Base-by-base conservation (phyloP, 2,113 vertebrate genomes). In the Vidua macroura region DNA sequence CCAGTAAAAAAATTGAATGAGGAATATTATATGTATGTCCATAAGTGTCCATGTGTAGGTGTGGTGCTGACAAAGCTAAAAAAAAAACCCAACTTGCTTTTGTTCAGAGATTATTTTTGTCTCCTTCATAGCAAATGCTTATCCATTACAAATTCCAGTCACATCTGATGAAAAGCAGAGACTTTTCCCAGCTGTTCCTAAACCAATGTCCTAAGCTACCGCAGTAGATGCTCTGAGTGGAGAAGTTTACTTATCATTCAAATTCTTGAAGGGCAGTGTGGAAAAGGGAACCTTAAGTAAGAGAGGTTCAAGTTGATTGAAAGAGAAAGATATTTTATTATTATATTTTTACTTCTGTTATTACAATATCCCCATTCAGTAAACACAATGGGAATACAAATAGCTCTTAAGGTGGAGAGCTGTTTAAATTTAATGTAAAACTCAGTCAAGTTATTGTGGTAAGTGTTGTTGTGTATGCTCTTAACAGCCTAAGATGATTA, bases 191-290 rank as follows among this genome's bases (percentile, higher is more conserved):
- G 15, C 14, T 79, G 27, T 6, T 5, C 3, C 27, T 72, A 49
- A n/a, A 72, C 17, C 27, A n/a, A 20, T 31, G 13, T 48, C 53
- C 22, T 64, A 79, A 79, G 6, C 20, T 46, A 60, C 10, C 0
- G 0, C n/a, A 59, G 12, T 10, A 81, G 31, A 30, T 58, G 15
- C 8, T 59, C 7, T 44, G 52, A 24, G 49, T 23, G 28, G 25
- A 85, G 70, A 73, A 85, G 76, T 46, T 37, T 69, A 12, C 1
- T 2, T 23, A 49, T 31, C 6, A 62, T 25, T 19, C 22, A 83
- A 31, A 69, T 70, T 72, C 43, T 58, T 59, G 8, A 80, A 63
- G 48, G 30, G 5, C 0, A 0, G 7, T 2, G 1, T 43, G 39
- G 16, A 17, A 74, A 90, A 58, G 15, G 19, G 16, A 92, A 11